Conservation (phyloP, 2,888 invertebrate species). For the Zaprionus lineosus region DNA sequence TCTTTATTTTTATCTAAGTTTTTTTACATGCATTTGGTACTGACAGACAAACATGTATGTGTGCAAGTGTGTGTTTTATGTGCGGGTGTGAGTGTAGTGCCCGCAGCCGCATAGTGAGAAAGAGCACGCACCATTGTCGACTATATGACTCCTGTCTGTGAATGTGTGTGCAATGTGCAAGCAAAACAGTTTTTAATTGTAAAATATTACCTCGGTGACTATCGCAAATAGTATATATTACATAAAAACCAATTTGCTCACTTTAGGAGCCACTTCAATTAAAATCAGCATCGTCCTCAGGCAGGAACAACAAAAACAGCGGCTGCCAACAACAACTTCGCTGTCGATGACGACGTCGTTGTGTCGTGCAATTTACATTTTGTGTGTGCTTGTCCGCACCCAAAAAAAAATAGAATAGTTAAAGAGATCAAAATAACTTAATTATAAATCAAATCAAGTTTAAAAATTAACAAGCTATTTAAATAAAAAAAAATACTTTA, state of each 20-base stretch:
- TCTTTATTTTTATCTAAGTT: slow-evolving; percentile 47
- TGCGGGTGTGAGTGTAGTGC: slow-evolving; percentile 46
- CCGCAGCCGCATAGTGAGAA: slow-evolving; percentile 51
- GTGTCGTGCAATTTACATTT: slow-evolving; percentile 49
- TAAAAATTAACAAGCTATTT: slow-evolving; percentile 25
- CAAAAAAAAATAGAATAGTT: slow-evolving; percentile 38
- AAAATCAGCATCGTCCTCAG: slow-evolving; percentile 11
- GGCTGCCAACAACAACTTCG: slow-evolving; percentile 27
- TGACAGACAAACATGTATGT: slow-evolving; percentile 27
- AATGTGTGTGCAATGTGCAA: slow-evolving; percentile 52
- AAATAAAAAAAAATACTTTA: slow-evolving; percentile 18
- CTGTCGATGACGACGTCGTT: slow-evolving; percentile 47
- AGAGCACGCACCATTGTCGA: slow-evolving; percentile 53
- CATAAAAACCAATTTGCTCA: slow-evolving; percentile 21
- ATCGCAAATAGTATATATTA: slow-evolving; percentile 12
- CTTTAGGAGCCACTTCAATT: slow-evolving; percentile 17
- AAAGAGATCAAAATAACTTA: slow-evolving; percentile 33
- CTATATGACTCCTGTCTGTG: slow-evolving; percentile 43
- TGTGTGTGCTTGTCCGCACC: slow-evolving; percentile 61
- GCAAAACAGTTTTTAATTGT: slow-evolving; percentile 56
- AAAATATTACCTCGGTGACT: slow-evolving; percentile 34
- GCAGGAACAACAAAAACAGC: slow-evolving; percentile 46
- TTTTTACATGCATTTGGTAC: slow-evolving; percentile 48
- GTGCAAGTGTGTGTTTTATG: slow-evolving; percentile 23
- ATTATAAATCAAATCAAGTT: slow-evolving; percentile 46